These are phyloP conservation scores for Coregonus ussuriensis DNA, from an alignment of 2,797 vertebrate genomes.

Conservation along the genomic window DNA sequence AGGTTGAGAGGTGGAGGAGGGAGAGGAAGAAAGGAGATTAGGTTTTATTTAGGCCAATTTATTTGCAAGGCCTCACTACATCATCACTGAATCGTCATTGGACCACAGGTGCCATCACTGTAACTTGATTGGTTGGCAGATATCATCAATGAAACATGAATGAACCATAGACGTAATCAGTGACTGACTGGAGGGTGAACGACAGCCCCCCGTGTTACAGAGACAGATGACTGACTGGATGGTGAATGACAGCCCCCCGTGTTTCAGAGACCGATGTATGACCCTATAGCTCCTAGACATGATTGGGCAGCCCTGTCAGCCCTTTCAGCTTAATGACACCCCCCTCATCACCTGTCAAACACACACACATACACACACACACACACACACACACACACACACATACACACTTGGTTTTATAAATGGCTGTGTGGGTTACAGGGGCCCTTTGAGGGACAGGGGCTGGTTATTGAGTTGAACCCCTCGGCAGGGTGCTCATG, in stretches of 20 bases:
- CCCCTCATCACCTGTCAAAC: no score
- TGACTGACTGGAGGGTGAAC: not conserved
- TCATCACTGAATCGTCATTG: not conserved
- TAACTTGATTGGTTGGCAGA: not conserved
- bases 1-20: not conserved
- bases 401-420: not conserved
- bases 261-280: no score
- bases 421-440: not conserved
- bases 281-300: not conserved
- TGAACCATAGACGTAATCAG: not conserved
- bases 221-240: no score
- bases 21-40: not conserved
- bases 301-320: not conserved
- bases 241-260: no score
- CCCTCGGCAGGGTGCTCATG: not conserved
- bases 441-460: no score
- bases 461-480: not conserved
- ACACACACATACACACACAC: no score
- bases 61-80: not conserved
- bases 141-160: not conserved
- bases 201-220: no score
- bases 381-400: not conserved
- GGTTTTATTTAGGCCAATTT: not conserved
- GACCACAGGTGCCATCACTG: not conserved
- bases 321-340: not conserved